phyloP scores from a whole-genome alignment of 2,888 invertebrate species.

The Ctenicera cuprea region DNA sequence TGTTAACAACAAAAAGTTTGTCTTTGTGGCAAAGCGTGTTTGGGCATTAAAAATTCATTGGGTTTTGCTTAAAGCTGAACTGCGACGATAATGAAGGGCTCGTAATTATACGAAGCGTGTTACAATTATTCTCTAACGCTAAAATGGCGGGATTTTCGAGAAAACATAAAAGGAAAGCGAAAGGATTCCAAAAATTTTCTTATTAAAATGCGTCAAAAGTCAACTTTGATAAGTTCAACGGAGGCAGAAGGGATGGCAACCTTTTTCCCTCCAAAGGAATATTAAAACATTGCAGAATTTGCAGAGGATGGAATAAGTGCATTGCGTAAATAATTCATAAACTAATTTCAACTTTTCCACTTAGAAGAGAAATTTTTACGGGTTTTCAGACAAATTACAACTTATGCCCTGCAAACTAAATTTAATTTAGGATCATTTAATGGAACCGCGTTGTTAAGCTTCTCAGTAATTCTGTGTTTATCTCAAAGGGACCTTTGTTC shows the following conservation, averaged over 20 bases:
- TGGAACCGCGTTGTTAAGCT: constrained; percentile 40
- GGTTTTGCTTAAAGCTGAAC: constrained; percentile 5
- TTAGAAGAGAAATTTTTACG: constrained; percentile 30
- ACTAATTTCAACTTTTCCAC: constrained; percentile 30
- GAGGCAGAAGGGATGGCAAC: not conserved
- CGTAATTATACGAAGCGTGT: too few species aligned
- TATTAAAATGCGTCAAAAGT: not conserved
- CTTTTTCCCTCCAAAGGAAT: not conserved
- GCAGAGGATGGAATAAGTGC: constrained; percentile 20
- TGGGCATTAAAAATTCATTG: constrained; percentile 21
- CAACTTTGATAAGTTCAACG: constrained; percentile 2
- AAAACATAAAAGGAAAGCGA: too few species aligned
- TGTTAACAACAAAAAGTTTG: constrained; percentile 20
- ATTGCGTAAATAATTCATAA: constrained; percentile 27
- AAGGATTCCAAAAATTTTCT: not conserved
- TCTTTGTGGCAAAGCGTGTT: constrained; percentile 11
- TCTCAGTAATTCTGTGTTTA: constrained; percentile 42
- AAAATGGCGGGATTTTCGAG: too few species aligned
- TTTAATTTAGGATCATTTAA: constrained; percentile 45
- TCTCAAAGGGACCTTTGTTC: constrained; percentile 41
- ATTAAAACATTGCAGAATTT: constrained; percentile 4
- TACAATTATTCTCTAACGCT: too few species aligned
- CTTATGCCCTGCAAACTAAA: constrained; percentile 35
- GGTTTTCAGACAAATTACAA: constrained; percentile 20
- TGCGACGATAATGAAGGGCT: not conserved